Conservation (phyloP, 1,140 invertebrate genomes). For the Drosophila saltans region DNA sequence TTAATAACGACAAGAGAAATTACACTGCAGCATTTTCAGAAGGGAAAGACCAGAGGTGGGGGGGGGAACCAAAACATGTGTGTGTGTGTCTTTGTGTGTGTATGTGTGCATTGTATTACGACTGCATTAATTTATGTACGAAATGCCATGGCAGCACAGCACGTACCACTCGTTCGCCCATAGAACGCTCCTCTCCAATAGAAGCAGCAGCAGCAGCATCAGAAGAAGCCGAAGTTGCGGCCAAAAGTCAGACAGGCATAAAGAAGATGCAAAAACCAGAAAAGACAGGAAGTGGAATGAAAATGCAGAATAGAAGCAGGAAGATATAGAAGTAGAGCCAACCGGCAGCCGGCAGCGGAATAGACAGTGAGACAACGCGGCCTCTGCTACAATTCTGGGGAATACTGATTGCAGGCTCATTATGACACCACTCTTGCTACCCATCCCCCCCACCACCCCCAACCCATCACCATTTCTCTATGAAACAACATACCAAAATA, state of each 20-base stretch:
- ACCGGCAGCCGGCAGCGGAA: not conserved
- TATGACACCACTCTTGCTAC: constrained; percentile 21
- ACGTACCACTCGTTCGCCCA: constrained; percentile 51
- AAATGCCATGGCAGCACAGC: constrained; percentile 58
- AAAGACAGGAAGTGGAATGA: constrained; percentile 53
- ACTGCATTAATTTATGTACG: constrained; percentile 79
- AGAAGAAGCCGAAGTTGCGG: constrained; percentile 19
- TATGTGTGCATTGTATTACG: constrained; percentile 60
- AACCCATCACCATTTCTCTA: too few relatives aligned
- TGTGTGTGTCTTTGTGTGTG: constrained; percentile 26
- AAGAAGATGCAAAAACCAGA: constrained; percentile 64
- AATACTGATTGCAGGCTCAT: constrained; percentile 59
- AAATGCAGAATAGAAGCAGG: constrained; percentile 5
- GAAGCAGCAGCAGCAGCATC: not conserved
- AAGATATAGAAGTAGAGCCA: constrained; percentile 2
- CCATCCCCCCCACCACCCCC: too few relatives aligned
- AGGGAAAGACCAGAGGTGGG: not conserved
- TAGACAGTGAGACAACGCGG: not conserved
- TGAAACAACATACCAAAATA: constrained; percentile 9
- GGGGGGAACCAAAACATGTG: constrained; percentile 23
- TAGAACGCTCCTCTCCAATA: not conserved
- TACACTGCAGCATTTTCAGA: constrained; percentile 70
- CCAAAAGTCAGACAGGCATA: constrained; percentile 66
- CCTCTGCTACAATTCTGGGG: constrained; percentile 32
- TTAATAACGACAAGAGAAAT: constrained; percentile 78